Base-by-base conservation (phyloP, 30 jellyfish, hydroid and myxozoan genomes). In the Aurelia coerulea region DNA sequence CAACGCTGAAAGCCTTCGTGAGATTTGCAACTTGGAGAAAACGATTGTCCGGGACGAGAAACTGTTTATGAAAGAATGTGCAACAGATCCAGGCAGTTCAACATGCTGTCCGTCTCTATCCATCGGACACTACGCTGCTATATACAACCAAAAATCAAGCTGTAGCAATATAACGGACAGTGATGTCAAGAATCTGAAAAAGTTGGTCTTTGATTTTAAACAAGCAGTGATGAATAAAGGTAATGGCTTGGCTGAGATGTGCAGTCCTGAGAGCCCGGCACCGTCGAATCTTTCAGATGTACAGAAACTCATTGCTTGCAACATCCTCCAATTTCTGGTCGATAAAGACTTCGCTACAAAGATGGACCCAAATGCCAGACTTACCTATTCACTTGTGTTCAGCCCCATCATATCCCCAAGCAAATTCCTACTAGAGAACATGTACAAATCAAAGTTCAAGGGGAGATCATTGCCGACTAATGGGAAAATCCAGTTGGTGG, bases 101-200 rank as follows among this genome's bases (percentile, higher is more conserved):
- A 37, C 33, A 12, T 74, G 90, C 71, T 77, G 90, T 74, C 97
- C 90, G 19, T 72, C 90, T 10, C 34, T 89, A 12, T 67, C 89
- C n/a, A 78, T 89, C 60, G 97, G 97, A 10, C 17, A 56, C 67
- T 76, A 78, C 65, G 90, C 67, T 10, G 93, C 97, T 15, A 66
- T 39, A 1, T 59, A 65, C 29, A 67, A 34, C 46, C 74, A 89
- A 2, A 74, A 75, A 59, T 33, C 87, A 5, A 42, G 80, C 23
- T 89, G 97, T 65, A 7, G 18, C 1, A 35, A 70, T 60, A 81
- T 89, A 15, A 35, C 89, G 17, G 90, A 89, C 2, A 81, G 32
- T 5, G 93, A 89, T 66, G 93, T 89, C 37, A 23, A 15, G 18
- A 12, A 53, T 35, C 46, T 77, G 19, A 68, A 58, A 31, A 71